Evolutionary conservation across 2,797 vertebrate genomes (phyloP).

Genomic region (Scolopax bukidnonensis): DNA sequence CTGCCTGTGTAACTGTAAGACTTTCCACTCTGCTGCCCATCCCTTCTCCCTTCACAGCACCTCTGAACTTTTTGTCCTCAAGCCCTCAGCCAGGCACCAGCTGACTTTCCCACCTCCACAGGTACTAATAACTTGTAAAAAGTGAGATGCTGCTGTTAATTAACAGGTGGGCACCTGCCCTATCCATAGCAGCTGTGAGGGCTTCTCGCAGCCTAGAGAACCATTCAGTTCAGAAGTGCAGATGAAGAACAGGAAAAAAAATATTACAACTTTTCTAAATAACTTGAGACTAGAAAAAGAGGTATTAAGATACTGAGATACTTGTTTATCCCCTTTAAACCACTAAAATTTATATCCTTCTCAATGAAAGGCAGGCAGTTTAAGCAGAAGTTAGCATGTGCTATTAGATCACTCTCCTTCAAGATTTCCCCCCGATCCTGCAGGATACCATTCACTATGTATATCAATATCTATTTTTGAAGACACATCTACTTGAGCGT

Average conservation of each 20-base stretch:
- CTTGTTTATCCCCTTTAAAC: background rate
- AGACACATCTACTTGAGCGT: accelerated
- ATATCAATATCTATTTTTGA: background rate
- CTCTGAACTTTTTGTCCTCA: background rate
- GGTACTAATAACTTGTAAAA: background rate
- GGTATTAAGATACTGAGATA: accelerated
- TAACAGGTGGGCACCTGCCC: background rate
- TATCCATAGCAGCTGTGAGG: background rate
- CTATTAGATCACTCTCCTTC: background rate
- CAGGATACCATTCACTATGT: background rate
- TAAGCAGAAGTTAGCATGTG: background rate
- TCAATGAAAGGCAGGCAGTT: background rate
- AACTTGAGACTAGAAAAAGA: background rate
- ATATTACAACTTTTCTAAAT: background rate
- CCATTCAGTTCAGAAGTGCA: background rate
- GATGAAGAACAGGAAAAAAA: background rate
- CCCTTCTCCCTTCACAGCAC: background rate
- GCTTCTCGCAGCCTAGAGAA: background rate
- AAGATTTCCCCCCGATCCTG: accelerated
- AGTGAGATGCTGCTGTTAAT: background rate
- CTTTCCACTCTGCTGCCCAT: background rate
- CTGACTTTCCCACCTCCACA: background rate
- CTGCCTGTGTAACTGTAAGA: background rate
- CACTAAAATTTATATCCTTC: background rate
- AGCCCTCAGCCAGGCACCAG: background rate